Conservation (phyloP, 2,888 invertebrate species). For the Drosophila yooni region DNA sequence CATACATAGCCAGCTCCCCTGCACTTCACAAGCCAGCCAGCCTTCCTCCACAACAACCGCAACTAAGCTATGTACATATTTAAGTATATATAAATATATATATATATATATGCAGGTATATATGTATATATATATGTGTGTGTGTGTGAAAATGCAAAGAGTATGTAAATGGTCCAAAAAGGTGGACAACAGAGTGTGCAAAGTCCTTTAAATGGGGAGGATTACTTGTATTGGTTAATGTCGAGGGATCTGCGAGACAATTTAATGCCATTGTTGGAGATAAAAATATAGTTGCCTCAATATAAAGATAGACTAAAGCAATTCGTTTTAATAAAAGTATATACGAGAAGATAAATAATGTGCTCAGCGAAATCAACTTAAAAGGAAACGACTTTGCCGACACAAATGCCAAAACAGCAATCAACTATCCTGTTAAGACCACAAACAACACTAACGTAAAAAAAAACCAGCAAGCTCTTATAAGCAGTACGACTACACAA, state of each 20-base stretch:
- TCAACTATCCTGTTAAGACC: neutral
- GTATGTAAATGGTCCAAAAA: slow-evolving; percentile 42
- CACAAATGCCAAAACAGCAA: slow-evolving; percentile 2
- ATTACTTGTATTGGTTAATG: slow-evolving; percentile 12
- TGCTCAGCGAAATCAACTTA: neutral
- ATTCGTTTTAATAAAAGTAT: neutral
- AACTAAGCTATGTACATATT: slow-evolving; percentile 34
- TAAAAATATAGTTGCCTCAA: neutral
- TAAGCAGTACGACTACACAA: neutral
- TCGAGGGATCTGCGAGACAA: slow-evolving; percentile 40
- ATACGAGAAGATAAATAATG: neutral
- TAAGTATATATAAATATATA: neutral
- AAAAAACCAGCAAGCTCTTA: neutral
- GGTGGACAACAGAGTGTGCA: slow-evolving; percentile 1
- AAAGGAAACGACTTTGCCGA: neutral
- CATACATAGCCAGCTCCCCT: neutral
- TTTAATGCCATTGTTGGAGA: slow-evolving; percentile 54
- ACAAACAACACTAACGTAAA: neutral
- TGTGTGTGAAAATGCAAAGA: slow-evolving; percentile 42
- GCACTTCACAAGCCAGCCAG: neutral
- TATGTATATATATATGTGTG: neutral
- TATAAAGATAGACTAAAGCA: neutral
- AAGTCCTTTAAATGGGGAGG: neutral
- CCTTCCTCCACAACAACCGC: slow-evolving; percentile 25
- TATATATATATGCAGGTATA: neutral